These are phyloP conservation scores for Apamea epomidion DNA, from an alignment of 2,888 invertebrate genomes.

Conservation along the genomic window DNA sequence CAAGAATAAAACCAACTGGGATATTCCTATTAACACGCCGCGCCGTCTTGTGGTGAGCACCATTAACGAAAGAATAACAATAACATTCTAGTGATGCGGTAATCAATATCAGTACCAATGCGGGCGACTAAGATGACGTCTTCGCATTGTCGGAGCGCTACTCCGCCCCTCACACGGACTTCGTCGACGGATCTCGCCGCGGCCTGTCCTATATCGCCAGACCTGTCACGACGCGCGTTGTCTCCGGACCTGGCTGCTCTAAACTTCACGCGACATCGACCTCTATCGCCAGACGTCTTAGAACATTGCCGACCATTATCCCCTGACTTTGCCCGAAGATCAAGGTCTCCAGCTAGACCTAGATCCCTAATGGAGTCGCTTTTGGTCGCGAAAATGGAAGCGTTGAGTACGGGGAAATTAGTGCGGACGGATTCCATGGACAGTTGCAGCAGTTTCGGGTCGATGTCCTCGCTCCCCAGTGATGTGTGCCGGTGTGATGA, in stretches of 20 bases:
- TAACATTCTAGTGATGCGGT: slow-evolving; percentile 46
- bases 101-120: slow-evolving; percentile 75
- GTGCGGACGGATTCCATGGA: slow-evolving; percentile 95
- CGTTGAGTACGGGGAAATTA: slow-evolving; percentile 90
- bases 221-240: slow-evolving; percentile 78
- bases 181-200: slow-evolving; percentile 84
- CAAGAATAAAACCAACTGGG: slow-evolving; percentile 9
- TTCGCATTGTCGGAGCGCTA: slow-evolving; percentile 87
- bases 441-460: slow-evolving; percentile 93
- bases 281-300: slow-evolving; percentile 84
- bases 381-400: slow-evolving; percentile 95
- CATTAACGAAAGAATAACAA: slow-evolving; percentile 13
- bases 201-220: slow-evolving; percentile 81
- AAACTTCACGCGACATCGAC: slow-evolving; percentile 80
- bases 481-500: slow-evolving; percentile 96
- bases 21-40: slow-evolving; percentile 13
- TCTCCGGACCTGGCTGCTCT: slow-evolving; percentile 85
- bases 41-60: not conserved
- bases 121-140: slow-evolving; percentile 89
- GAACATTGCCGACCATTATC: slow-evolving; percentile 82
- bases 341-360: slow-evolving; percentile 91
- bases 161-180: slow-evolving; percentile 88
- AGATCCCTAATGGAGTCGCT: slow-evolving; percentile 95
- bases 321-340: slow-evolving; percentile 85
- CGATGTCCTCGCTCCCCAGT: slow-evolving; percentile 92